A percentile compares a stretch with the other conserved stretches of the same genome.
phyloP scores from a whole-genome alignment of 1,140 invertebrate species.

The Brachystomella parvula region DNA sequence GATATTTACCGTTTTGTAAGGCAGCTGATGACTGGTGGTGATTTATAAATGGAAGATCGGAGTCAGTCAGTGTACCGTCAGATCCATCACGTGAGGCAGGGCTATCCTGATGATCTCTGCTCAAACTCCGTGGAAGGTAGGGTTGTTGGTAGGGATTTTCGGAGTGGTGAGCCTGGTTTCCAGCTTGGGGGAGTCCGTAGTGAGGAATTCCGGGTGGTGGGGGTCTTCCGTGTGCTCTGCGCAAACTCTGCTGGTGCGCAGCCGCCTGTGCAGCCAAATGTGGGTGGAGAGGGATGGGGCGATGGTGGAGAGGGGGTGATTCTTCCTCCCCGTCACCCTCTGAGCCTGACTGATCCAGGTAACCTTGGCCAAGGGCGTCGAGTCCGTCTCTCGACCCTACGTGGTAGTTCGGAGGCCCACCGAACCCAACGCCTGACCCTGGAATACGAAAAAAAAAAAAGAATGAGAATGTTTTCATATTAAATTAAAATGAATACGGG shows the following conservation, averaged over 20 bases:
- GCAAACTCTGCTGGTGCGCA: neutral
- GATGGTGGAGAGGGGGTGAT: conserved; percentile 25
- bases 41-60: conserved; percentile 61
- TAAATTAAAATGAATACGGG: too few species aligned
- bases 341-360: conserved; percentile 30
- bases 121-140: conserved; percentile 45
- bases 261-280: conserved; percentile 5
- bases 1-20: conserved; percentile 36
- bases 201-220: conserved; percentile 4
- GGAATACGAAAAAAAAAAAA: conserved; percentile 18
- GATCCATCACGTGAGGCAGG: conserved; percentile 69
- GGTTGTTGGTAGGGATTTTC: conserved; percentile 36
- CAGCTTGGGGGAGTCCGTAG: neutral
- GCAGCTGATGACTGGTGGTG: conserved; percentile 22
- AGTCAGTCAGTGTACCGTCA: conserved; percentile 70
- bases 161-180: neutral
- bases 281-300: conserved; percentile 6
- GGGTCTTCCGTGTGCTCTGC: neutral
- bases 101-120: conserved; percentile 54
- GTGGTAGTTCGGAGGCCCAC: conserved; percentile 30
- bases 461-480: too few species aligned
- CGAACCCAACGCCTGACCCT: conserved; percentile 36
- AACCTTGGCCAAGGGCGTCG: conserved; percentile 24
- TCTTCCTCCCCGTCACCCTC: conserved; percentile 36
- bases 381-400: conserved; percentile 35